Base-by-base conservation (phyloP, 1,140 invertebrate species). In the Latrodectus geometricus region DNA sequence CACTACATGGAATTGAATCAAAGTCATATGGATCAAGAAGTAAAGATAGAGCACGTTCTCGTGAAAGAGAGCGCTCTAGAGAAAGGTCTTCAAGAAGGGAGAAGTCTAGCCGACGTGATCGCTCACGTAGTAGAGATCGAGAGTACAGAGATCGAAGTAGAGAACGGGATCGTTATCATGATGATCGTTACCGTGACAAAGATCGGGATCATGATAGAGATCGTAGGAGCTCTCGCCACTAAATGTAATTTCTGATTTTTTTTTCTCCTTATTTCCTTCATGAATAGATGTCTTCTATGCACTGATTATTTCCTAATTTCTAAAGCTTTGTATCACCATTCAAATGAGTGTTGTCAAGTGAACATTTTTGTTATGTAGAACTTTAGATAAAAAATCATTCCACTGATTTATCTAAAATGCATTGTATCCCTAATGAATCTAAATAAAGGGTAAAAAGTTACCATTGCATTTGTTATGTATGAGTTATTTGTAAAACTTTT, bases 1-100 rank as follows among this genome's bases (percentile, higher is more conserved):
- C 98, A 21, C 92, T 99, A 50, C 95, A 98, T 91, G 98, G 97
- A 21, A 96, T 99, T n/a, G 97, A 99, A 92, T 95, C 96, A 4
- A 99, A 99, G 91, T 97, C 96, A 87, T 98, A 98, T 91, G 96
- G 96, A 73, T 95, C 94, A 9, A 90, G 88, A 69, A 87, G 86
- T 17, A 89, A 89, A 66, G 89, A 89, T 49, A 75, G 88, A 35
- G 83, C 86, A 17, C 94, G 92, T 90, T 93, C 90, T 89, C 93
- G 93, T 88, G 89, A 89, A 65, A 20, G 93, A 88, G 89, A 89
- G 54, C 20, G 89, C 23, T 88, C 88, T 21, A 56, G 89, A 69
- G 90, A 90, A 56, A 69, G 89, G 15, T 89, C 88, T 48, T 89
- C 88, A 54, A 84, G 89, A n/a, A 65, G 89, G 61, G 89, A 90